A percentile compares a stretch with the other conserved stretches of the same genome.
Evolutionary conservation across 2,113 vertebrate genomes (phyloP).

Genomic region (Elgaria multicarinata): DNA sequence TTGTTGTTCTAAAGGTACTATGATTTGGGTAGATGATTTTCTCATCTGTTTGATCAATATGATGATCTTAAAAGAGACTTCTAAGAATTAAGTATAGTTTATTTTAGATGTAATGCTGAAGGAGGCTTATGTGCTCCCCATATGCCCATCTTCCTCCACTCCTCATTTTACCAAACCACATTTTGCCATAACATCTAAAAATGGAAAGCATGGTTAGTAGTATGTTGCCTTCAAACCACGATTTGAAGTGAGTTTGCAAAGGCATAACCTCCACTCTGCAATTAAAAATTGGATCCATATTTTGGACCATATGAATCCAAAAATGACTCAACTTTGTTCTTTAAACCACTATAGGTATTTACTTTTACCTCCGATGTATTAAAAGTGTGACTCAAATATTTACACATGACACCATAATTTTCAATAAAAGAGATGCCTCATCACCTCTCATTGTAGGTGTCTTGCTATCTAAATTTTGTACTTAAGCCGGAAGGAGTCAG

Average conservation of each 20-base stretch:
- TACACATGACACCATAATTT: too few relatives aligned
- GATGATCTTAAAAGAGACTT: neutral
- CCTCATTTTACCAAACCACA: neutral
- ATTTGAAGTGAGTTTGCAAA: neutral
- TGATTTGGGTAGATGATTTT: neutral
- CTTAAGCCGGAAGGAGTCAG: too few relatives aligned
- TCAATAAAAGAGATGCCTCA: neutral
- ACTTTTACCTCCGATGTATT: neutral
- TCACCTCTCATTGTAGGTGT: neutral
- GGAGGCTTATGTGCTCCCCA: neutral
- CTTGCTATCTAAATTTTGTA: neutral
- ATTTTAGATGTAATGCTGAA: neutral
- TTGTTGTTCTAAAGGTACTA: neutral
- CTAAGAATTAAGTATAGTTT: neutral
- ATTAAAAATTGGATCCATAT: too few relatives aligned
- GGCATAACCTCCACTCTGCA: neutral
- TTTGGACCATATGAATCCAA: neutral
- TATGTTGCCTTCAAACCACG: neutral
- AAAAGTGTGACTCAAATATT: neutral
- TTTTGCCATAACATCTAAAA: neutral
- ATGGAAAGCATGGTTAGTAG: neutral
- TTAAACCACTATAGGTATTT: neutral
- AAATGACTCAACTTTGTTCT: neutral
- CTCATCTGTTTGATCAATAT: neutral
- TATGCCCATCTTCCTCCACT: neutral